Evolutionary conservation across 2,797 vertebrate species (phyloP).

Genomic region (Tenualosa thibaudeaui): DNA sequence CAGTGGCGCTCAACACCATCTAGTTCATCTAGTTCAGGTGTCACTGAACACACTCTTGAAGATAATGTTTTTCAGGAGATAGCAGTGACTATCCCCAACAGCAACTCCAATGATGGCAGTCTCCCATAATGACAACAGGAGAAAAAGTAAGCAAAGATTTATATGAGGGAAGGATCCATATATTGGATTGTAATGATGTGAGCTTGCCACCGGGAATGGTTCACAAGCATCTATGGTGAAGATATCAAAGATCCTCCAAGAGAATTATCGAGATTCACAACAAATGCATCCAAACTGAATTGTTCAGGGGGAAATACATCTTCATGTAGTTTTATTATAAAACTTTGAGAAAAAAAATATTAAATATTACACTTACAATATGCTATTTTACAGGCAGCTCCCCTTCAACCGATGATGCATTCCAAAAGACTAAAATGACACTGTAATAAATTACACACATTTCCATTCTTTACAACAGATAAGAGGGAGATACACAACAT

Average conservation of each 20-base stretch:
- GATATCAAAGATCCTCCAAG: not conserved
- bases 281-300: not conserved
- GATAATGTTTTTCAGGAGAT: too few species aligned
- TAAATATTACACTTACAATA: constrained; percentile 83
- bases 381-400: constrained; percentile 57
- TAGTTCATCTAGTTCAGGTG: too few species aligned
- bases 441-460: constrained; percentile 82
- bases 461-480: constrained; percentile 54
- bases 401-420: constrained; percentile 31
- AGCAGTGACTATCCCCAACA: too few species aligned
- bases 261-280: not conserved
- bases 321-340: constrained; percentile 79
- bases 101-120: too few species aligned
- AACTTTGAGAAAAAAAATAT: constrained; percentile 73
- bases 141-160: too few species aligned
- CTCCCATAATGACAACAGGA: too few species aligned
- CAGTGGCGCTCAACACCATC: too few species aligned
- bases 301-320: not conserved
- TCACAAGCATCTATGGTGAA: not conserved
- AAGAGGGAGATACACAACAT: constrained; percentile 52
- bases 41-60: too few species aligned
- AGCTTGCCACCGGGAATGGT: not conserved
- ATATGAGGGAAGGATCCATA: too few species aligned
- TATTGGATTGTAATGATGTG: not conserved
- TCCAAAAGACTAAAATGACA: constrained; percentile 37